Percentiles rank a stretch among this genome's conserved stretches.
Conservation (phyloP, 2,888 invertebrate genomes). For the Nemurella pictetii region DNA sequence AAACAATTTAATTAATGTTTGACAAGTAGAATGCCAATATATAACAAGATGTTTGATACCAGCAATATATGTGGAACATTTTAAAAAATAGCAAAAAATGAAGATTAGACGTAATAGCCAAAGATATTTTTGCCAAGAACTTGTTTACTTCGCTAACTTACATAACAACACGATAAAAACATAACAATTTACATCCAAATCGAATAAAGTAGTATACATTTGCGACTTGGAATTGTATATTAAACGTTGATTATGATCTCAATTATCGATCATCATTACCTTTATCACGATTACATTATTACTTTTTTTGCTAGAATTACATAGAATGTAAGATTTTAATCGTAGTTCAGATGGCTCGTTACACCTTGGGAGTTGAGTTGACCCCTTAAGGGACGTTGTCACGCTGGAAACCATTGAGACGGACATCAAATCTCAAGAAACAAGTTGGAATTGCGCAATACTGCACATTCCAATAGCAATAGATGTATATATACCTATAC, state of each 20-base stretch:
- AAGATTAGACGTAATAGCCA: background rate
- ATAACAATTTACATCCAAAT: background rate
- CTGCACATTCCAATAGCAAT: background rate
- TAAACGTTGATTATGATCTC: background rate
- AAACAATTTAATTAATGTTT: too few relatives aligned
- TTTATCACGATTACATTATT: background rate
- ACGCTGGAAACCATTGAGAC: background rate
- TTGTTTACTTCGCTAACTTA: background rate
- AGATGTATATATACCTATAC: too few relatives aligned
- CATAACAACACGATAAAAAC: background rate
- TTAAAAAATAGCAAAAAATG: too few relatives aligned
- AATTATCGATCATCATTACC: background rate
- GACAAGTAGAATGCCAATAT: too few relatives aligned
- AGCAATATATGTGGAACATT: too few relatives aligned
- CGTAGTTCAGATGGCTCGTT: background rate
- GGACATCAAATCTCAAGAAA: background rate
- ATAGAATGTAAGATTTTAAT: background rate
- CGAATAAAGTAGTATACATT: background rate
- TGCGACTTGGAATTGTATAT: background rate
- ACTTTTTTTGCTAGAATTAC: too few relatives aligned
- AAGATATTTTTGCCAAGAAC: background rate
- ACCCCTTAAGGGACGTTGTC: background rate
- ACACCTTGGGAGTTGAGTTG: background rate
- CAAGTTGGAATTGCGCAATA: background rate
- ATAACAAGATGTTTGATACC: too few relatives aligned